Evolutionary conservation across 2,797 vertebrate species (phyloP), one percentile per base, ranked within the genome.

Genomic region (Aythya fuligula): DNA sequence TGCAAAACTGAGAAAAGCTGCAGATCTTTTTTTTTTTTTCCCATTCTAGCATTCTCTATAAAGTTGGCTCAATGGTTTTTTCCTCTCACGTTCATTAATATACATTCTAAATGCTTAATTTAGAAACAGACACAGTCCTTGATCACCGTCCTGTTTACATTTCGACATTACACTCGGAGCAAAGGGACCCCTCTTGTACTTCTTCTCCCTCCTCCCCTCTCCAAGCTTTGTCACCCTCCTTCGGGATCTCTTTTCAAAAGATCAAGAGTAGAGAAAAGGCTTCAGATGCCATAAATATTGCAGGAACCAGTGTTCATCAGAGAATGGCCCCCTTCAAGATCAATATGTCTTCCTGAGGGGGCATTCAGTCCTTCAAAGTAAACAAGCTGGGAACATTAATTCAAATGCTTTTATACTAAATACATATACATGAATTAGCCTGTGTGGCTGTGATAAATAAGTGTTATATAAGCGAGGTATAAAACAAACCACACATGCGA

Each of bases 241-340:
- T 54, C 7, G 97, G 95, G 97, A 97, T 95, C 90, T 90, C 94
- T 96, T 96, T 96, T 96, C 91, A 97, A 95, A 97, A 96, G 98
- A 98, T 97, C 96, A 97, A 97, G 97, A 97, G 92, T 47, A 89
- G 85, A 94, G 94, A 93, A 91, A 88, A 94, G 87, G 85, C 94
- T 97, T 98, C 97, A 97, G 90, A 97, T 97, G 95, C 93, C 96
- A 98, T 98, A 97, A 98, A 98, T 98, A 98, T 97, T 98, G 80
- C 96, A 98, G 91, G 57, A 97, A 78, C 43, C 89, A 45, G 64
- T 28, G 78, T 91, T 97, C 96, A 96, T 97, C 91, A 67, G 97
- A 97, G 96, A 95, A 84, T 12, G 28, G 90, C 91, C 96, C 96
- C 92, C 90, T 95, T 96, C 95, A 94, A 97, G 94, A 97, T 97